Evolutionary conservation across 2,797 vertebrate species (phyloP), one percentile per base, ranked within the genome.

Genomic region (Spheniscus humboldti): DNA sequence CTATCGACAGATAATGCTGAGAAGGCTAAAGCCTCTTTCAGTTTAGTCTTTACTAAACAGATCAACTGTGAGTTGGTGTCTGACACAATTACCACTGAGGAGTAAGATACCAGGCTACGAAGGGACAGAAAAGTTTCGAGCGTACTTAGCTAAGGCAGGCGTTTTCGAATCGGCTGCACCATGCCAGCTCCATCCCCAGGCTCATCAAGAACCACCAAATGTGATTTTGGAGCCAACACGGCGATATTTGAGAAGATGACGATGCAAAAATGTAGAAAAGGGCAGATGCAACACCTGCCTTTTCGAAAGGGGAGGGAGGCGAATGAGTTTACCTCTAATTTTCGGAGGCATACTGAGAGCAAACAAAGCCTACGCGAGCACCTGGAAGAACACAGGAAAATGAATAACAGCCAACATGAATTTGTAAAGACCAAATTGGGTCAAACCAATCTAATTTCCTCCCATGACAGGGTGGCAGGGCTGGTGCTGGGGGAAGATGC

Each of bases 361-460:
- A 86, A 87, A 85, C 86, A 39, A 73, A 80, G 57, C 9, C 80
- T 33, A 17, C 1, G 2, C 0, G 3, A 89, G 71, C 71, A 92
- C 86, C 86, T 93, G 94, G 92, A 89, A 19, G 71, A 76, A 30
- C n/a, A 33, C 39, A 67, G 52, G 52, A 28, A 67, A 91, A 82
- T 4, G 52, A 91, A 9, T 52, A 90, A 43, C 60, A 56, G 84
- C 56, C 91, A 93, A 53, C 20, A 3, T 7, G 78, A 60, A 93
- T 93, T 69, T 85, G 59, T 91, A 79, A 85, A 64, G 92, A 69
- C 71, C 80, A 87, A 89, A 94, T 66, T 80, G 89, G 78, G 96
- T 94, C 96, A 93, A 92, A 60, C 7, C 91, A 95, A 89, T 91
- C 47, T 77, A 56, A 96, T 96, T 96, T 93, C 35, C 74, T 72